These are phyloP conservation scores for Trichonephila clavipes DNA, from an alignment of 1,140 invertebrate species.

Conservation along the genomic window DNA sequence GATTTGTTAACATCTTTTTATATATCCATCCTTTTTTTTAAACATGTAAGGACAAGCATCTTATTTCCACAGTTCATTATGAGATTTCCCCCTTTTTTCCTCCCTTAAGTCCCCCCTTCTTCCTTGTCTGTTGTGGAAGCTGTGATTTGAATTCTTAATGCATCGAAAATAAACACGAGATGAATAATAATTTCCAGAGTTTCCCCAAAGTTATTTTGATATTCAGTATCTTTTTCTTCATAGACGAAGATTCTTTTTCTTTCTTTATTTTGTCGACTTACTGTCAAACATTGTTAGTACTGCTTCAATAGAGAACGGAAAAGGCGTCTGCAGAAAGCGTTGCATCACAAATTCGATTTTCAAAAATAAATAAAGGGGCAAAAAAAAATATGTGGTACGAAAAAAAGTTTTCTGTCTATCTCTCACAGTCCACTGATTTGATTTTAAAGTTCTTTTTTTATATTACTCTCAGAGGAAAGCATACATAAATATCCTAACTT, in stretches of 20 bases:
- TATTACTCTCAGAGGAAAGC: neutral
- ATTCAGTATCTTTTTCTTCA: neutral
- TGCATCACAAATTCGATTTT: neutral
- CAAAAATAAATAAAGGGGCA: no score
- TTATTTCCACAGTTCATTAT: neutral
- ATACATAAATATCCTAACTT: no score
- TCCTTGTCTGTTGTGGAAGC: neutral
- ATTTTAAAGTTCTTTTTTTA: neutral
- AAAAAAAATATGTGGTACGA: neutral
- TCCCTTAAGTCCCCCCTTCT: neutral
- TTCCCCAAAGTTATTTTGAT: constrained; percentile 30
- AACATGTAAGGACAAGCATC: neutral
- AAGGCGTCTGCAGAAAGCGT: neutral
- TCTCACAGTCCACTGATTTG: neutral
- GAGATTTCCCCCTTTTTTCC: neutral
- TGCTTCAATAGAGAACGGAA: neutral
- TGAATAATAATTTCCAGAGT: constrained; percentile 9
- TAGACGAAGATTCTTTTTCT: neutral
- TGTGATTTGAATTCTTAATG: constrained; percentile 19
- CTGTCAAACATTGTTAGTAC: constrained; percentile 5
- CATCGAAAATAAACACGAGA: neutral
- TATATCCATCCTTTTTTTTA: neutral
- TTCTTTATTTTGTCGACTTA: neutral
- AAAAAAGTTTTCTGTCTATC: neutral
- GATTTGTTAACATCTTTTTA: neutral